Base-by-base conservation (phyloP, 2,888 invertebrate species). In the Epinotia brunnichana region DNA sequence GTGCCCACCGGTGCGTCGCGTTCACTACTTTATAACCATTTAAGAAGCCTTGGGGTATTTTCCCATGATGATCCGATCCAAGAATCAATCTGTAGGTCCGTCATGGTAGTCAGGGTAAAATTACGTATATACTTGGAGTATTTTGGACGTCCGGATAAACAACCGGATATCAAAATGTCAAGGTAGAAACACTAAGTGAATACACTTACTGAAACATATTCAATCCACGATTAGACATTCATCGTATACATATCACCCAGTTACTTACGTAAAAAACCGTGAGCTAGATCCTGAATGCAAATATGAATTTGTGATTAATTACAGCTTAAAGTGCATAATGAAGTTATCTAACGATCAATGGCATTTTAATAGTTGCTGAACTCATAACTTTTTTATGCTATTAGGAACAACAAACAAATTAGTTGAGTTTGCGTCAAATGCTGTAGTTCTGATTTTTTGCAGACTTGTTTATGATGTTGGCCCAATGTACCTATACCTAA, bases 1-100 rank as follows among this genome's bases (percentile, higher is more conserved):
- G 91, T 92, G 90, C 90, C 89, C 85, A 85, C 81, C 84, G 83
- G 86, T 90, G 89, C 88, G 89, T 90, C 86, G 83, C 85, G 83
- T 83, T 86, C 82, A 51, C 63, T 74, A 73, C 85, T 82, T 85
- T 87, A 85, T 86, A 84, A 82, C 83, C 83, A 83, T 87, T 88
- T 87, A 83, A 84, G 87, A 87, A 82, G 81, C 82, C 82, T 82
- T 79, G 74, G 77, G 74, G 74, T 29, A 57, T 41, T 62, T 73
- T 63, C 68, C 51, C 63, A 63, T 51, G 24, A 68, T 48, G 39
- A 68, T 57, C 39, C 21, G 19, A 53, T 48, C 35, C 21, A 48
- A 57, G 44, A 57, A 69, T 54, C 61, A 35, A 51, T 59, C 11
- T n/a, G 44, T 21, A 5, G 24, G 24, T 3, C 61, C 19, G 41